Conservation (phyloP, 2,888 invertebrate genomes). For the Osedax fenrisi region DNA sequence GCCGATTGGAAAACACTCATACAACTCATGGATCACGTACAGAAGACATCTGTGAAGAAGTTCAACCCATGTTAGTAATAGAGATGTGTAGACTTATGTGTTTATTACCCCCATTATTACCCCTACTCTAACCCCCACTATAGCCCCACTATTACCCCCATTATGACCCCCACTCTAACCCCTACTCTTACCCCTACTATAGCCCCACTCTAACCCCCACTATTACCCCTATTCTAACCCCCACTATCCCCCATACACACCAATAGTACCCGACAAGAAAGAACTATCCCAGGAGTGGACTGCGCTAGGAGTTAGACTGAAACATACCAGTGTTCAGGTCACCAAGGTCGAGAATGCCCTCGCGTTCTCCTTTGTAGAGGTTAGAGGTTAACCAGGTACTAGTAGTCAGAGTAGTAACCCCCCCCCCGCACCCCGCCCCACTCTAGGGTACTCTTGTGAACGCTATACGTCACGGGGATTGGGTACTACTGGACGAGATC, state of each 20-base stretch:
- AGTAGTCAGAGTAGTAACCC: not conserved
- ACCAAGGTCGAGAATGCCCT: conserved; percentile 60
- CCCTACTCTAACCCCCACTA: no score
- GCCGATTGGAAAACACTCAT: not conserved
- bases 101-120: no score
- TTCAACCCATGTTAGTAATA: conserved; percentile 38
- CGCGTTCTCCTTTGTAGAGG: conserved; percentile 78
- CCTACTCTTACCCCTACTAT: no score
- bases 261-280: no score
- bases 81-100: no score
- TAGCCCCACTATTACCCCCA: no score
- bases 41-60: conserved; percentile 57
- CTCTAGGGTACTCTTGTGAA: conserved; percentile 68
- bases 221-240: no score
- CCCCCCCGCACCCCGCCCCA: not conserved
- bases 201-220: no score
- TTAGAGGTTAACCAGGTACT: conserved; percentile 32
- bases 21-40: conserved; percentile 65
- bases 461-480: conserved; percentile 74
- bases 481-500: conserved; percentile 94
- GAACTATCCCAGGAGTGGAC: no score
- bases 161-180: no score
- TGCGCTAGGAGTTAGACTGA: conserved; percentile 59
- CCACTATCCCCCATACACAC: no score
- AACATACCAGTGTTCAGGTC: conserved; percentile 64